These are phyloP conservation scores for Netta rufina DNA, from an alignment of 2,797 vertebrate genomes.

Conservation along the genomic window DNA sequence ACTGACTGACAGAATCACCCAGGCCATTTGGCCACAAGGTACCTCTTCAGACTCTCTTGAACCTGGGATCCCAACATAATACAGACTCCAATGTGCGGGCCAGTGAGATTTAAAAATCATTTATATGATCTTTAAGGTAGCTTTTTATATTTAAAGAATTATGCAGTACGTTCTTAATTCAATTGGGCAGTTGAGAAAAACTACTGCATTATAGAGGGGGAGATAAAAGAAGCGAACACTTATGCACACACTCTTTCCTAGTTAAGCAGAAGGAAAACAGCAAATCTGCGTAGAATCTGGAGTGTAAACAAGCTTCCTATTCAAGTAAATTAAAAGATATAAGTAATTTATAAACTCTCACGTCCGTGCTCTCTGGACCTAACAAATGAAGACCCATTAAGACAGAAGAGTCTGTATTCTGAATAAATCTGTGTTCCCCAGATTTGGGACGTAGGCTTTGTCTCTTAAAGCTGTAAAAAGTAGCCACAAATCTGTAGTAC, in stretches of 20 bases:
- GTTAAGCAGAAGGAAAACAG: not conserved
- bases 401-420: not conserved
- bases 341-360: not conserved
- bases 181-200: not conserved
- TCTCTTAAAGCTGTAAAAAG: not conserved
- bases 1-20: constrained; percentile 52
- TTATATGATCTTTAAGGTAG: not conserved
- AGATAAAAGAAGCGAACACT: not conserved
- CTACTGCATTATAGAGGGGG: not conserved
- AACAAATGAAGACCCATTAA: not conserved
- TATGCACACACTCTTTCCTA: not conserved
- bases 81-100: constrained; percentile 58
- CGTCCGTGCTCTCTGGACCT: not conserved
- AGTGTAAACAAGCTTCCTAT: not conserved
- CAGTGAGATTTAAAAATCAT: constrained; percentile 1
- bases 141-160: not conserved
- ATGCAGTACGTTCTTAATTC: not conserved
- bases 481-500: not conserved
- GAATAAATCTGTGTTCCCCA: not conserved
- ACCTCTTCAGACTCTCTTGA: constrained; percentile 62
- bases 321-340: not conserved
- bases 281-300: not conserved
- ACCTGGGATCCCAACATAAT: constrained; percentile 34
- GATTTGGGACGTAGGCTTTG: not conserved
- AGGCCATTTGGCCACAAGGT: constrained; percentile 68